Base-by-base conservation (phyloP, 2,888 invertebrate genomes). In the Cerastis rubricosa region DNA sequence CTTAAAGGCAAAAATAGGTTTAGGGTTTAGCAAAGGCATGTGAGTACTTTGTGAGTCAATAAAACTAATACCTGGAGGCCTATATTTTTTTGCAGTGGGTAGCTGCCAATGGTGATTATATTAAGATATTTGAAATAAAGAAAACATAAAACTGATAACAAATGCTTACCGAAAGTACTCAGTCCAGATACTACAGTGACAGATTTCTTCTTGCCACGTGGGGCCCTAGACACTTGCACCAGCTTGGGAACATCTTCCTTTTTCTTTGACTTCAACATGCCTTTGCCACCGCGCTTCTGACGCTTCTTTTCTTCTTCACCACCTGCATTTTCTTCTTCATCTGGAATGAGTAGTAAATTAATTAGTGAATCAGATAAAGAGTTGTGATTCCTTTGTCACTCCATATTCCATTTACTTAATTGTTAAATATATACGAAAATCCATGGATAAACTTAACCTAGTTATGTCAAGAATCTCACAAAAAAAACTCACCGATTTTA, bases 191-290 rank as follows among this genome's bases (percentile, higher is more conserved):
- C 99, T 22, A 99, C 99, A 6, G 99, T 99, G 2, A 99, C 99
- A 63, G 98, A 99, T 97, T 99, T 99, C 98, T 99, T 99, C 94
- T 99, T 99, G 81, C 99, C 99, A 88, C 99, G 97, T 35, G 99
- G 99, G 84, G 99, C 98, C 91, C 99, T 97, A 1, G 98, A 99
- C 6, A 99, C 97, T 91, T 98, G 98, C 65, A 99, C 98, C 93
- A 98, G 97, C 93, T 98, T 98, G 19, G 98, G 98, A 19, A 98
- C 98, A 94, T 99, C 98, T 88, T 99, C 98, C 93, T 99, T 99
- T 97, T 99, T 99, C 95, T 99, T 99, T 17, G 99, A 98, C 94
- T 99, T 99, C 76, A 99, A 97, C 97, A 99, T 98, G 59, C 99
- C 99, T 94, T 99, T 99, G 14, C 99, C 99, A 57, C 99, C 99